Percentiles rank a stretch among this genome's conserved stretches.
Conservation (phyloP, 1,140 invertebrate genomes). For the Hyposmocoma kahamanoa region DNA sequence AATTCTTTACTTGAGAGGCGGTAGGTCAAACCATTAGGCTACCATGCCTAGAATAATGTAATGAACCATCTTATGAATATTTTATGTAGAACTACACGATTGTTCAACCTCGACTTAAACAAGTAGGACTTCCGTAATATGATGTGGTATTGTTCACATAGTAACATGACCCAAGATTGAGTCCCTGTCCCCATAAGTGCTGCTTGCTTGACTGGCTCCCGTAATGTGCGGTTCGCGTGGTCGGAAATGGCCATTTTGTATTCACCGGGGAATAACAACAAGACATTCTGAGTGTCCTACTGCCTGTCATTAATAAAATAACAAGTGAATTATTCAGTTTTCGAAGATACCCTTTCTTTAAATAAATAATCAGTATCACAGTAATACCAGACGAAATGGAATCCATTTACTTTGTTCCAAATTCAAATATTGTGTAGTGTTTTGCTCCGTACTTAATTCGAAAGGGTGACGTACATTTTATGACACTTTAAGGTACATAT, state of each 20-base stretch:
- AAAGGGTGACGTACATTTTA: neutral
- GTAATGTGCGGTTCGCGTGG: constrained; percentile 25
- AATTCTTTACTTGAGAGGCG: too few species aligned
- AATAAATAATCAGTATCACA: constrained; percentile 10
- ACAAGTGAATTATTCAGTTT: constrained; percentile 49
- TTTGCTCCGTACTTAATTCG: neutral
- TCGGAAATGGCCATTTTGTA: constrained; percentile 35
- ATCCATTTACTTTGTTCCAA: neutral
- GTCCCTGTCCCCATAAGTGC: neutral
- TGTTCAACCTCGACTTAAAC: too few species aligned
- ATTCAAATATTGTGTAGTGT: neutral
- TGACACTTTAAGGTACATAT: too few species aligned
- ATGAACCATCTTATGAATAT: too few species aligned
- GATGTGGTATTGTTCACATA: neutral
- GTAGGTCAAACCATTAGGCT: too few species aligned
- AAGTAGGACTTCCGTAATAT: neutral
- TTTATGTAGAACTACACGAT: too few species aligned
- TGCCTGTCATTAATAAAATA: constrained; percentile 51
- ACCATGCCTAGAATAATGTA: too few species aligned
- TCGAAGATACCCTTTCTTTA: constrained; percentile 12
- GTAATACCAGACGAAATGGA: neutral
- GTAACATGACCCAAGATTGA: neutral
- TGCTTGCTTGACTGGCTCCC: constrained; percentile 12
- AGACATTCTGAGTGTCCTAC: constrained; percentile 42
- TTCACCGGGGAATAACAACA: constrained; percentile 32